A percentile compares a stretch with the other conserved stretches of the same genome.
Conservation (phyloP, 2,888 invertebrate species). For the Xestia ashworthii region DNA sequence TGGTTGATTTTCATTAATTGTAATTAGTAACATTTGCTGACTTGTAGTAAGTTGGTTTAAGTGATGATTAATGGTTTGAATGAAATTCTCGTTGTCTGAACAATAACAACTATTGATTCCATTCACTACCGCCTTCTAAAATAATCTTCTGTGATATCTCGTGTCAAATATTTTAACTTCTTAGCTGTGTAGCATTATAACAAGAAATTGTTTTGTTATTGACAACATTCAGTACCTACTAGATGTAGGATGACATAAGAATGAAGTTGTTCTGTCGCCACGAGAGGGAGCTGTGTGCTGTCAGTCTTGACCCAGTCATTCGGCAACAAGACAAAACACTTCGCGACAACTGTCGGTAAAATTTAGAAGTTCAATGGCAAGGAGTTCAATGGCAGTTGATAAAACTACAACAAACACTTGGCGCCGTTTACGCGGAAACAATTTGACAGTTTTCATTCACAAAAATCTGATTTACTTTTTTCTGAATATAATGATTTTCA, state of each 20-base stretch:
- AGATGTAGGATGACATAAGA: neutral
- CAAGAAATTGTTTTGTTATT: neutral
- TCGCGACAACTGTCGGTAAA: neutral
- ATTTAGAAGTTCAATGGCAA: neutral
- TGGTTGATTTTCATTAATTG: slow-evolving; percentile 16
- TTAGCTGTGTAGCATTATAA: neutral
- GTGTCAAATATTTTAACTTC: slow-evolving; percentile 8
- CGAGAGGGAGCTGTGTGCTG: neutral
- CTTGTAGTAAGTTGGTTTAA: slow-evolving; percentile 2
- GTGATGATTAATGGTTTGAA: slow-evolving; percentile 36
- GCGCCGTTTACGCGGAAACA: neutral
- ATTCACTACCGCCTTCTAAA: slow-evolving; percentile 15
- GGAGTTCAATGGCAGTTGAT: neutral
- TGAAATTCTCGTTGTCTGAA: slow-evolving; percentile 5
- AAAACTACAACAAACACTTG: neutral
- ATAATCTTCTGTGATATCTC: neutral
- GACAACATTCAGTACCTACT: neutral
- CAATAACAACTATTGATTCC: slow-evolving; percentile 4
- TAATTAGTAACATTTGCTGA: neutral
- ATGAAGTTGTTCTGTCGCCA: neutral
- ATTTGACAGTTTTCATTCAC: neutral
- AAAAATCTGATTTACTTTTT: no score
- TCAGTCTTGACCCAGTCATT: neutral
- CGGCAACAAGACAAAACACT: neutral
- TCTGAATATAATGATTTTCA: no score